phyloP scores from a whole-genome alignment of 1,140 invertebrate species.

The Trigoniulus corallinus region DNA sequence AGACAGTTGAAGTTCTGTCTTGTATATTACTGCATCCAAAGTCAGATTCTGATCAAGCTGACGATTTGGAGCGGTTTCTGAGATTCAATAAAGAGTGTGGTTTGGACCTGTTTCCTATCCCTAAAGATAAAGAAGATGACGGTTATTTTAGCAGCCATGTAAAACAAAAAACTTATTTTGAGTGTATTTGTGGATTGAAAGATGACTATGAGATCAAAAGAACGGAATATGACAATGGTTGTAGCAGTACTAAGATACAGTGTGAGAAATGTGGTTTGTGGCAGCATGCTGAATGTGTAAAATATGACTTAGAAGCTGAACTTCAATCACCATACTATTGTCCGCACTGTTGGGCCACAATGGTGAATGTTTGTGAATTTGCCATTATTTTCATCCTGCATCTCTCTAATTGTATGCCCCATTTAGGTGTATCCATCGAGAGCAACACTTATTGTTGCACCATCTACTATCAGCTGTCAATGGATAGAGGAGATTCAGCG shows the following conservation, averaged over 20 bases:
- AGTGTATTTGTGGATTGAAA: conserved; percentile 17
- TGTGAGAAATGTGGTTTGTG: conserved; percentile 37
- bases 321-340: conserved; percentile 34
- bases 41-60: neutral
- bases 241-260: conserved; percentile 20
- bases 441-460: conserved; percentile 57
- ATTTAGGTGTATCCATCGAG: conserved; percentile 35
- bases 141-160: neutral
- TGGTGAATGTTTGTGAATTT: conserved; percentile 16
- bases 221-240: conserved; percentile 13
- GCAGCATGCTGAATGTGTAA: conserved; percentile 44
- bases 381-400: neutral
- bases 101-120: neutral
- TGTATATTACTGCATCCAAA: conserved; percentile 43
- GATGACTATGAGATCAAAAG: conserved; percentile 9
- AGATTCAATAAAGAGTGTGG: neutral
- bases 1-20: conserved; percentile 59
- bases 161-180: conserved; percentile 17
- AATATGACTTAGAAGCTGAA: conserved; percentile 25
- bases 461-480: conserved; percentile 44
- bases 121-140: neutral
- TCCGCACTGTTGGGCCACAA: conserved; percentile 41
- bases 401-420: too few relatives aligned
- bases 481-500: conserved; percentile 55
- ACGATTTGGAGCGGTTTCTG: neutral